Percentiles rank a stretch among this genome's conserved stretches.
phyloP scores from a whole-genome alignment of 1,140 invertebrate genomes.

The Trichomalopsis sarcophagae region DNA sequence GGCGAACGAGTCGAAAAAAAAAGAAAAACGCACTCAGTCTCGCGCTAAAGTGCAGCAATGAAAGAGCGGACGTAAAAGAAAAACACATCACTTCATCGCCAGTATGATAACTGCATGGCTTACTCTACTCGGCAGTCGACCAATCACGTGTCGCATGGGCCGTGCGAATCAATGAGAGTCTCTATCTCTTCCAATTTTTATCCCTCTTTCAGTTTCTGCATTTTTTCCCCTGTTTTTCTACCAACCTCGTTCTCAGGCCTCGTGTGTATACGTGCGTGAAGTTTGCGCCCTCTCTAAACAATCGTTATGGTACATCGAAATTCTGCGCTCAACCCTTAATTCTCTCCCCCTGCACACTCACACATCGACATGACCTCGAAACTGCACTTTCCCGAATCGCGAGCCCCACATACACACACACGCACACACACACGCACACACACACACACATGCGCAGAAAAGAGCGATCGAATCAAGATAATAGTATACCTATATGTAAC shows the following conservation, averaged over 20 bases:
- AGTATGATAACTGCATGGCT: constrained; percentile 30
- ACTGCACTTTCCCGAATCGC: background rate
- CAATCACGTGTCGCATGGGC: background rate
- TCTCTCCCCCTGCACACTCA: background rate
- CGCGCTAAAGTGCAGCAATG: constrained; percentile 4
- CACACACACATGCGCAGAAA: background rate
- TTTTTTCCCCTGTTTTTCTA: no score
- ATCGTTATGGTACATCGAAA: no score
- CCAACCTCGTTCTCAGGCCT: background rate
- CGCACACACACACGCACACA: background rate
- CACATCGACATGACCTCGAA: background rate
- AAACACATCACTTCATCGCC: background rate
- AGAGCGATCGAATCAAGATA: background rate
- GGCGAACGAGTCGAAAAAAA: background rate
- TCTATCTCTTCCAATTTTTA: background rate
- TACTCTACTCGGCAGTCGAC: background rate
- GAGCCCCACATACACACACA: background rate
- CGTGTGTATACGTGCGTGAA: background rate
- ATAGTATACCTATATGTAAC: no score
- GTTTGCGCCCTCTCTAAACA: no score
- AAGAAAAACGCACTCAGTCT: background rate
- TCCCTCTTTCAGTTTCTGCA: background rate
- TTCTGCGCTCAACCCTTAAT: no score
- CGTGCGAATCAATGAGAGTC: background rate
- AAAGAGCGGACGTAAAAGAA: background rate